Conservation (phyloP, 1,140 invertebrate genomes). For the Drosophila kikkawai region DNA sequence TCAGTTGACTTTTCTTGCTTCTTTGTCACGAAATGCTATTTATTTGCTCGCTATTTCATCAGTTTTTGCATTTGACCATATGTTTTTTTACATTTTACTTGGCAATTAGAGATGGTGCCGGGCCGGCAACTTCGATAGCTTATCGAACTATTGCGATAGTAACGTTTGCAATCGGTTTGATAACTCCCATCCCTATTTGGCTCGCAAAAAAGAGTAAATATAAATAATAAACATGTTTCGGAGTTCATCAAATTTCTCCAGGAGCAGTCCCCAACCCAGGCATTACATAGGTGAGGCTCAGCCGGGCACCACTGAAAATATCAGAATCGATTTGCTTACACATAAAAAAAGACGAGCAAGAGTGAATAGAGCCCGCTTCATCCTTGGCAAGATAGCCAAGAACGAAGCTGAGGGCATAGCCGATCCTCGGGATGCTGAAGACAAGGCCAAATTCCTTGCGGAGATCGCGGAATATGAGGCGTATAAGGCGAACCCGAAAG, state of each 20-base stretch:
- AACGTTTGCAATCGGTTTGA: background rate
- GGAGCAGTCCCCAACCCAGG: too few relatives aligned
- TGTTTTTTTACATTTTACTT: constrained; percentile 11
- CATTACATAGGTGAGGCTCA: too few relatives aligned
- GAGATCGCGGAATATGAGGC: too few relatives aligned
- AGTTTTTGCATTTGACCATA: constrained; percentile 20
- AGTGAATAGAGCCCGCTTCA: background rate
- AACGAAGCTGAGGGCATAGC: background rate
- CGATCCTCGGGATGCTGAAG: too few relatives aligned
- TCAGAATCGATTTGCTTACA: too few relatives aligned
- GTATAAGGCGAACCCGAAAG: too few relatives aligned
- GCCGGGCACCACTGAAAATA: too few relatives aligned
- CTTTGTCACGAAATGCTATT: constrained; percentile 13
- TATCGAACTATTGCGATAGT: background rate
- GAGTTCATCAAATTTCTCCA: too few relatives aligned
- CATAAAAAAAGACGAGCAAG: background rate
- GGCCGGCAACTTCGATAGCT: background rate
- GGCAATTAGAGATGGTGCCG: constrained; percentile 9
- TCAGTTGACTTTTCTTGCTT: background rate
- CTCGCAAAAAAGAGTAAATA: too few relatives aligned
- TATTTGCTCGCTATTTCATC: constrained; percentile 48
- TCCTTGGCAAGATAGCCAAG: background rate
- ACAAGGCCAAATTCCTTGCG: too few relatives aligned
- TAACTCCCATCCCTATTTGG: background rate
- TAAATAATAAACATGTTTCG: too few relatives aligned